Conservation (phyloP, 2,888 invertebrate genomes). For the Lasioglossum morio region DNA sequence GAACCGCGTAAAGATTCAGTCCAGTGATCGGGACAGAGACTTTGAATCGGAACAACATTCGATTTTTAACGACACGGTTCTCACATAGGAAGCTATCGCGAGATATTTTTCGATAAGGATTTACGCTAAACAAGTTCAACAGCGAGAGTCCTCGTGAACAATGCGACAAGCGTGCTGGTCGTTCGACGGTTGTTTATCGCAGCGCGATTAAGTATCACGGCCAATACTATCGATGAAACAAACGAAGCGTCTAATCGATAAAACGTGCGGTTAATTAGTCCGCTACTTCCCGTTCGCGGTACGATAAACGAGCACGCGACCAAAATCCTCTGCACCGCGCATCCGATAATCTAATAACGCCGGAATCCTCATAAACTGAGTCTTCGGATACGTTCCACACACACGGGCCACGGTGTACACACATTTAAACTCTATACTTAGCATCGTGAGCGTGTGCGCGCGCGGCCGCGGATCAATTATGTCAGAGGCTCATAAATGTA, state of each 20-base stretch:
- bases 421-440: conserved; percentile 8
- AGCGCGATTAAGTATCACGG: background rate
- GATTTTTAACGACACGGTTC: background rate
- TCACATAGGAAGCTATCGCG: background rate
- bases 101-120: background rate
- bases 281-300: background rate
- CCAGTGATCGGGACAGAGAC: background rate
- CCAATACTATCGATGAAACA: background rate
- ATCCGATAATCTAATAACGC: conserved; percentile 4
- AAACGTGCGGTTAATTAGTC: background rate
- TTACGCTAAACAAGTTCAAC: background rate
- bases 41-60: background rate
- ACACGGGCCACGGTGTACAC: background rate
- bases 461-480: background rate
- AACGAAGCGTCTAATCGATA: background rate
- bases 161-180: background rate
- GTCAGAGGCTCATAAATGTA: conserved; percentile 14
- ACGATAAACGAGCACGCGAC: conserved; percentile 7
- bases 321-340: background rate
- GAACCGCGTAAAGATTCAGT: background rate
- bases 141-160: background rate
- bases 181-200: background rate
- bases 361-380: conserved; percentile 13
- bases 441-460: background rate
- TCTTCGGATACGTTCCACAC: background rate